These are phyloP conservation scores for Enteromius paludinosus DNA, from an alignment of 2,797 vertebrate species.

Conservation along the genomic window DNA sequence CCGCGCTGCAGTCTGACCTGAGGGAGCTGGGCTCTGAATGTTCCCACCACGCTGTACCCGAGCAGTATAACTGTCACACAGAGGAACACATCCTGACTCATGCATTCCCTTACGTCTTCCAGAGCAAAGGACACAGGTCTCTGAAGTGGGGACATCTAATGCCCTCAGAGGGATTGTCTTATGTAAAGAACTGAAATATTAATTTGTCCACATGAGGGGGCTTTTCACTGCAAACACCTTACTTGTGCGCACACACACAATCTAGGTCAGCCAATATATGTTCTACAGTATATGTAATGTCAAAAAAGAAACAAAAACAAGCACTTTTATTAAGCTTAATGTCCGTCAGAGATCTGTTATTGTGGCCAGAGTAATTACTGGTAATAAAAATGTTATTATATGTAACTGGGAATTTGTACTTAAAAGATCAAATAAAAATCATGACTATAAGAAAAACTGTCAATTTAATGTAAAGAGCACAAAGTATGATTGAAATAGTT, in stretches of 20 bases:
- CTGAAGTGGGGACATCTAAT: conserved; percentile 58
- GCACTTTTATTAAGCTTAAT: neutral
- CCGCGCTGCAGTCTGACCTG: conserved; percentile 41
- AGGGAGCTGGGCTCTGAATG: conserved; percentile 52
- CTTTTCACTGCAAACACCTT: conserved; percentile 56
- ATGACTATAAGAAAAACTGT: neutral
- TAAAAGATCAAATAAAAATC: neutral
- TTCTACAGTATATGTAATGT: neutral
- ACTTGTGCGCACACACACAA: conserved; percentile 29
- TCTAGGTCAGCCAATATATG: conserved; percentile 41
- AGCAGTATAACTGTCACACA: conserved; percentile 59
- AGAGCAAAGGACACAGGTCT: conserved; percentile 54
- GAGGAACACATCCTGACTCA: conserved; percentile 59
- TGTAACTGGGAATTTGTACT: neutral
- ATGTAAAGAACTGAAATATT: conserved; percentile 67
- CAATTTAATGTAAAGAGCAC: neutral
- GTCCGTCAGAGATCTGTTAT: neutral
- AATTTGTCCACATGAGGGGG: conserved; percentile 51
- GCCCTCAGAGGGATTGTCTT: conserved; percentile 55
- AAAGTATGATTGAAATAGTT: neutral
- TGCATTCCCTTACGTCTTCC: conserved; percentile 46
- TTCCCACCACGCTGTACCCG: conserved; percentile 53
- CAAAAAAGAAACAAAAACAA: neutral
- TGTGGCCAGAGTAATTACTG: neutral
- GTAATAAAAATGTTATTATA: neutral